Evolutionary conservation across 1,140 invertebrate genomes (phyloP).

Genomic region (Drosophila orena): DNA sequence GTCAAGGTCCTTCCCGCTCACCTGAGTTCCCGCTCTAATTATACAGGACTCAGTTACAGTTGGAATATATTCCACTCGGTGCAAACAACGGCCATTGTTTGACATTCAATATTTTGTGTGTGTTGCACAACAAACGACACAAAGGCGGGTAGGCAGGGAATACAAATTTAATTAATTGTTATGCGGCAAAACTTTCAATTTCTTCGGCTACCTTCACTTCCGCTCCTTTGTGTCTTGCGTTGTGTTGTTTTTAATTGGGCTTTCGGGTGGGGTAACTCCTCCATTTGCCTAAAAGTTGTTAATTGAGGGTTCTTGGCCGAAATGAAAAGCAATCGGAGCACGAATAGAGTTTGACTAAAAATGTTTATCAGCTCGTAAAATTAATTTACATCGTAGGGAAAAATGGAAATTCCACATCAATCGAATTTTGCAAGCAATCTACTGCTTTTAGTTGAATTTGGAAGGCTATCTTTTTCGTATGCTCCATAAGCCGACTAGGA

Average conservation of each 20-base stretch:
- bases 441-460: conserved; percentile 35
- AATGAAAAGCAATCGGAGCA: conserved; percentile 9
- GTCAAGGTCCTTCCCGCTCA: conserved; percentile 16
- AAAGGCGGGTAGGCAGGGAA: conserved; percentile 28
- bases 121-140: conserved; percentile 46
- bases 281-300: conserved; percentile 37
- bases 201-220: conserved; percentile 5
- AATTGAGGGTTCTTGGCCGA: conserved; percentile 29
- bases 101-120: conserved; percentile 49
- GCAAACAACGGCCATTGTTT: conserved; percentile 24
- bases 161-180: conserved; percentile 65
- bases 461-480: conserved; percentile 23
- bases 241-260: conserved; percentile 46
- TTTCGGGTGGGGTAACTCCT: background rate
- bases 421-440: conserved; percentile 15
- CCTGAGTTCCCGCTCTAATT: conserved; percentile 42
- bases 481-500: conserved; percentile 16
- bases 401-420: conserved; percentile 6
- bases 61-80: conserved; percentile 40
- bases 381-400: conserved; percentile 28
- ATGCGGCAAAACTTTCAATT: conserved; percentile 51
- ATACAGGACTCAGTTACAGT: conserved; percentile 38
- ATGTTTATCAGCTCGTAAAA: conserved; percentile 16
- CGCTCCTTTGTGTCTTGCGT: conserved; percentile 6
- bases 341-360: background rate